phyloP scores from a whole-genome alignment of 2,888 invertebrate genomes.

The Eilema griseolum region DNA sequence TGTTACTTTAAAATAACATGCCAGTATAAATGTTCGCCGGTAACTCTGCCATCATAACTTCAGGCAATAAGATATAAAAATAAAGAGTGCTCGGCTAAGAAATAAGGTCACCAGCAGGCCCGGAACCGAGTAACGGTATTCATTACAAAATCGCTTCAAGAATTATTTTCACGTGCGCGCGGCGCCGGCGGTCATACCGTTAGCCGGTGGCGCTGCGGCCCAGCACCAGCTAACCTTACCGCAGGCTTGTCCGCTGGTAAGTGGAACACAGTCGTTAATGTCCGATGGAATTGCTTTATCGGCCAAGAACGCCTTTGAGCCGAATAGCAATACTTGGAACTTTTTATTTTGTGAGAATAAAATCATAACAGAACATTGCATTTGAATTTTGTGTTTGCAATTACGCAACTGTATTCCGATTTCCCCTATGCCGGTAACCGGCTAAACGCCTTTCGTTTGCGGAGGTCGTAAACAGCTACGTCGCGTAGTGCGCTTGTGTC shows the following conservation, averaged over 20 bases:
- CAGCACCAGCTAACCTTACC: slow-evolving; percentile 66
- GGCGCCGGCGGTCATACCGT: slow-evolving; percentile 73
- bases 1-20: slow-evolving; percentile 56
- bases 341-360: slow-evolving; percentile 15
- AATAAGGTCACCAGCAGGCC: slow-evolving; percentile 84
- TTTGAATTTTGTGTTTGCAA: slow-evolving; percentile 29
- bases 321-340: slow-evolving; percentile 2
- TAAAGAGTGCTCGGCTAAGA: slow-evolving; percentile 78
- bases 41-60: slow-evolving; percentile 62
- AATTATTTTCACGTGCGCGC: slow-evolving; percentile 86
- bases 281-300: slow-evolving; percentile 35
- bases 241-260: slow-evolving; percentile 64
- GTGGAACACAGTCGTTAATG: slow-evolving; percentile 67
- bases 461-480: slow-evolving; percentile 60
- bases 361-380: slow-evolving; percentile 30
- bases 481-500: slow-evolving; percentile 41
- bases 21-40: slow-evolving; percentile 49
- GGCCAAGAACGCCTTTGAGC: slow-evolving; percentile 1
- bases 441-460: slow-evolving; percentile 60
- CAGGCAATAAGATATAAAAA: slow-evolving; percentile 81
- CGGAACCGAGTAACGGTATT: slow-evolving; percentile 85
- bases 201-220: slow-evolving; percentile 70
- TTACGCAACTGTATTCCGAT: slow-evolving; percentile 64
- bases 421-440: slow-evolving; percentile 56
- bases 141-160: slow-evolving; percentile 86